phyloP scores from a whole-genome alignment of 2,888 invertebrate genomes.

The Ryuthela nishihirai region DNA sequence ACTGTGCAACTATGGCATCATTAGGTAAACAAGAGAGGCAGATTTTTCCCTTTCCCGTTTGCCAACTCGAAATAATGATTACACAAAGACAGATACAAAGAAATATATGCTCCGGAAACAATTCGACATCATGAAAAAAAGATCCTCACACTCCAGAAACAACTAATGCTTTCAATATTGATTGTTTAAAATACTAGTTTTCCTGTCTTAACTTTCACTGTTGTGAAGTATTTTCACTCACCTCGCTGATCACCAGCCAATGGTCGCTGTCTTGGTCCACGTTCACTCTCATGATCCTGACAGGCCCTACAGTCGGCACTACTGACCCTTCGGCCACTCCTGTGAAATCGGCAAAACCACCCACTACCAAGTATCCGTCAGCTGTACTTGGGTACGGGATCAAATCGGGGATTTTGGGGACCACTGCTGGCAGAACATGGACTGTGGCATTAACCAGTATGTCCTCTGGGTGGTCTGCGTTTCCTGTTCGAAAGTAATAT shows the following conservation, averaged over 20 bases:
- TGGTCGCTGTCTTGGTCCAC: slow-evolving; percentile 75
- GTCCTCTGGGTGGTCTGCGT: slow-evolving; percentile 82
- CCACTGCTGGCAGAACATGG: slow-evolving; percentile 63
- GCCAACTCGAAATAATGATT: too few species aligned
- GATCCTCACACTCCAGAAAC: too few species aligned
- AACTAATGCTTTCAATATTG: too few species aligned
- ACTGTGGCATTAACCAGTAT: slow-evolving; percentile 81
- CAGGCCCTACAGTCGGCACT: slow-evolving; percentile 50
- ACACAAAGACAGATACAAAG: too few species aligned
- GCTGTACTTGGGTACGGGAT: slow-evolving; percentile 30
- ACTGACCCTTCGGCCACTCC: slow-evolving; percentile 39
- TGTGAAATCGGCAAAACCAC: slow-evolving; percentile 33
- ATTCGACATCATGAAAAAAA: too few species aligned
- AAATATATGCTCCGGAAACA: too few species aligned
- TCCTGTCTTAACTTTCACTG: too few species aligned
- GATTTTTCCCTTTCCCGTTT: too few species aligned
- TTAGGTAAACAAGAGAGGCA: too few species aligned
- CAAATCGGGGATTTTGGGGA: slow-evolving; percentile 40
- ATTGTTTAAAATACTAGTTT: too few species aligned
- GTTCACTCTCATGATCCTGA: slow-evolving; percentile 68
- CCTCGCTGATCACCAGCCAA: slow-evolving; percentile 91
- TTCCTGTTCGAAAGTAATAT: slow-evolving; percentile 80
- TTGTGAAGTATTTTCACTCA: too few species aligned
- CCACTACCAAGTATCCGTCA: slow-evolving; percentile 37
- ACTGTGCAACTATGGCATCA: too few species aligned